Evolutionary conservation across 2,888 invertebrate genomes (phyloP).

Genomic region (Agriopis leucophaearia): DNA sequence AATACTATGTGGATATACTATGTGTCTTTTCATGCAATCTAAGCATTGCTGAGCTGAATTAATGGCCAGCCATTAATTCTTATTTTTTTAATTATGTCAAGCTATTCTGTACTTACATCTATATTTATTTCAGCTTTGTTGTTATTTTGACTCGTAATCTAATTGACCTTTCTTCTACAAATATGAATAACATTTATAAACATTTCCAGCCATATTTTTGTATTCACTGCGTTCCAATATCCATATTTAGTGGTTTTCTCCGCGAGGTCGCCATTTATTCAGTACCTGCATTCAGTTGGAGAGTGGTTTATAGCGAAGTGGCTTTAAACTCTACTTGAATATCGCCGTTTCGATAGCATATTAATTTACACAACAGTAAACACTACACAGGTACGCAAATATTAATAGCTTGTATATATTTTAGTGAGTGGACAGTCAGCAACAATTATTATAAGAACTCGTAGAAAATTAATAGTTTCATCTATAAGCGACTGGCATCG

Average conservation of each 20-base stretch:
- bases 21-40: no score
- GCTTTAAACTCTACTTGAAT: not conserved
- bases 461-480: no score
- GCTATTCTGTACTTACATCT: not conserved
- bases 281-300: conserved; percentile 2
- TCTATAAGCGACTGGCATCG: no score
- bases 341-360: not conserved
- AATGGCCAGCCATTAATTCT: no score
- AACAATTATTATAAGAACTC: no score
- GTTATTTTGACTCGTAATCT: not conserved
- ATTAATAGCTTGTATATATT: not conserved
- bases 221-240: not conserved
- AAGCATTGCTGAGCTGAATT: no score
- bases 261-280: conserved; percentile 10
- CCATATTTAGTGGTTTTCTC: not conserved
- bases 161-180: no score
- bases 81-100: no score
- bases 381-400: not conserved
- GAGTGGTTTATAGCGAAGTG: not conserved
- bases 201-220: no score
- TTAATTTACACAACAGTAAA: not conserved
- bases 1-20: no score
- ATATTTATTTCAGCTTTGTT: not conserved
- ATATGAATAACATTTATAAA: no score
- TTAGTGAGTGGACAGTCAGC: no score